Conservation (phyloP, 2,797 vertebrate genomes). For the Labroides dimidiatus region DNA sequence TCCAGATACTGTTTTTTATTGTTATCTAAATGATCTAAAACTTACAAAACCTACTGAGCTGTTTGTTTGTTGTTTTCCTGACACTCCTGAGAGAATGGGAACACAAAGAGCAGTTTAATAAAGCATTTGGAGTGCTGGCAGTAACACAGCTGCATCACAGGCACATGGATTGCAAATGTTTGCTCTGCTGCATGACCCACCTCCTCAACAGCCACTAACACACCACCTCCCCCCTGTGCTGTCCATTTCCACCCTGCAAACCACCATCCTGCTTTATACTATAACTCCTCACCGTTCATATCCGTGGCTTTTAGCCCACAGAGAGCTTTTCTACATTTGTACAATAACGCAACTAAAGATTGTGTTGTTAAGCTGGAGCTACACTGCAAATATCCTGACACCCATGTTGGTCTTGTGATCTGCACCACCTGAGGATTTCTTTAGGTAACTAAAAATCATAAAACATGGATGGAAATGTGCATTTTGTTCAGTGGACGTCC, state of each 20-base stretch:
- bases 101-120: conserved; percentile 18
- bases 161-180: conserved; percentile 34
- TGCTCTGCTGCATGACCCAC: conserved; percentile 57
- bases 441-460: neutral
- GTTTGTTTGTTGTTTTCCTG: conserved; percentile 30
- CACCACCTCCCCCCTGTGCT: conserved; percentile 22
- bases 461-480: neutral
- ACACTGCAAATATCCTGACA: conserved; percentile 18
- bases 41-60: conserved; percentile 34
- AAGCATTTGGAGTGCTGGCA: conserved; percentile 22
- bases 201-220: conserved; percentile 23
- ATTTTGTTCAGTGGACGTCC: neutral
- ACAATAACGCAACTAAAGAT: conserved; percentile 7
- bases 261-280: conserved; percentile 29
- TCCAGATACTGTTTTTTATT: conserved; percentile 62
- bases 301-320: conserved; percentile 3
- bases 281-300: conserved; percentile 13
- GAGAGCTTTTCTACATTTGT: neutral
- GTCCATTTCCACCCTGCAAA: conserved; percentile 38
- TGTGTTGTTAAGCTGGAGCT: conserved; percentile 12
- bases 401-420: conserved; percentile 14
- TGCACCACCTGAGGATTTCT: conserved; percentile 25
- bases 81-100: conserved; percentile 34
- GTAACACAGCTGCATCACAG: conserved; percentile 44
- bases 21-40: conserved; percentile 60